A percentile compares a stretch with the other conserved stretches of the same genome.
Evolutionary conservation across 2,888 invertebrate genomes (phyloP).

Genomic region (Rotaria macrura): DNA sequence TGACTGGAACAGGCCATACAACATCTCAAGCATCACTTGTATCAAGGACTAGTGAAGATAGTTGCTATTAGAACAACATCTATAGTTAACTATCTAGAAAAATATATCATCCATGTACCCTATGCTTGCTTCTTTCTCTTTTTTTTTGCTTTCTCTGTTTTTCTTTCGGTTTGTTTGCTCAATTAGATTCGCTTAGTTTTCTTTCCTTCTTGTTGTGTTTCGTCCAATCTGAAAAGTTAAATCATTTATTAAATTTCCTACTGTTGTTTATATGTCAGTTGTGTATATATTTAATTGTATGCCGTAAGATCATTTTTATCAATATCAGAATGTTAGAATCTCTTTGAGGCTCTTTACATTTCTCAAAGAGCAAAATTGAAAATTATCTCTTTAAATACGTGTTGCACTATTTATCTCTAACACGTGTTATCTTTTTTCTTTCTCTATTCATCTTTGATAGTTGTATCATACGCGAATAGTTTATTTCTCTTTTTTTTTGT

Average conservation of each 20-base stretch:
- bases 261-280: neutral
- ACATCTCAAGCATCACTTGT: neutral
- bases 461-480: neutral
- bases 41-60: neutral
- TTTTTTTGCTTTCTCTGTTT: too few species aligned
- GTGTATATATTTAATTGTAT: neutral
- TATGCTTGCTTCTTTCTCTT: neutral
- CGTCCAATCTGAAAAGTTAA: neutral
- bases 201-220: too few species aligned
- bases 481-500: neutral
- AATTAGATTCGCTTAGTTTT: neutral
- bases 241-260: neutral
- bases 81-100: too few species aligned
- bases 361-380: neutral
- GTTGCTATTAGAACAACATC: neutral
- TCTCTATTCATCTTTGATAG: neutral
- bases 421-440: neutral
- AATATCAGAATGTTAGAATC: neutral
- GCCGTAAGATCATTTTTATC: neutral
- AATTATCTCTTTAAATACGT: neutral
- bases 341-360: neutral
- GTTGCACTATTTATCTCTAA: neutral
- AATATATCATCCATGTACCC: neutral
- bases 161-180: too few species aligned
- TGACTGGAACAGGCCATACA: neutral